A percentile compares a stretch with the other conserved stretches of the same genome.
Evolutionary conservation across 2,888 invertebrate species (phyloP).

Genomic region (Timandra comae): DNA sequence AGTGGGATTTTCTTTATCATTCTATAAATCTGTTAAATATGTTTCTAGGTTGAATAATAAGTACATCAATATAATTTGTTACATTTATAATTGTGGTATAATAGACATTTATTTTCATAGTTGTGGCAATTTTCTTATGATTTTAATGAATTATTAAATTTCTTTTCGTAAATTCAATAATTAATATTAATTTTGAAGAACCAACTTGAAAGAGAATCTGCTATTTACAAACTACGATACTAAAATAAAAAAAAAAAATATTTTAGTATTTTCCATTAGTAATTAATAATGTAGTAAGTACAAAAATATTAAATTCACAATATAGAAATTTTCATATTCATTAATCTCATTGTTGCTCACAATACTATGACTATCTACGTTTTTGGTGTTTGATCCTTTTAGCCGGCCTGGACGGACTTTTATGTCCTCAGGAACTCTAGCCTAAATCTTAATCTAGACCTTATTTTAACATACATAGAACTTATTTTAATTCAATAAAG

Average conservation of each 20-base stretch:
- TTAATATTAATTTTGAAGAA: background rate
- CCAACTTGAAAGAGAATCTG: background rate
- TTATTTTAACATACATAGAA: background rate
- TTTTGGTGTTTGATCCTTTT: conserved; percentile 73
- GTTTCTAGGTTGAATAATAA: conserved; percentile 33
- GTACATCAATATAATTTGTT: conserved; percentile 33
- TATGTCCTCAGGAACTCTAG: conserved; percentile 67
- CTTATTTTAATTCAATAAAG: too few species aligned
- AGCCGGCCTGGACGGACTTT: conserved; percentile 65
- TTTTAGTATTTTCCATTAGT: background rate
- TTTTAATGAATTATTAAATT: conserved; percentile 27
- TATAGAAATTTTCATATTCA: conserved; percentile 26
- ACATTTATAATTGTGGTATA: conserved; percentile 61
- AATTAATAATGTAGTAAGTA: background rate
- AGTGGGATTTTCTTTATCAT: too few species aligned
- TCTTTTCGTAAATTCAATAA: background rate
- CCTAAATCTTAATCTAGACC: conserved; percentile 37
- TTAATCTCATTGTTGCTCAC: conserved; percentile 37
- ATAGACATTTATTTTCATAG: conserved; percentile 59
- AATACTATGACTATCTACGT: conserved; percentile 63
- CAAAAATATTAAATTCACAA: background rate
- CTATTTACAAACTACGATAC: too few species aligned
- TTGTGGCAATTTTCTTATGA: conserved; percentile 25
- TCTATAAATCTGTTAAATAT: too few species aligned
- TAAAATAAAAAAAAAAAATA: background rate